Evolutionary conservation across 2,888 invertebrate species (phyloP).

Genomic region (Acrobasis consociella): DNA sequence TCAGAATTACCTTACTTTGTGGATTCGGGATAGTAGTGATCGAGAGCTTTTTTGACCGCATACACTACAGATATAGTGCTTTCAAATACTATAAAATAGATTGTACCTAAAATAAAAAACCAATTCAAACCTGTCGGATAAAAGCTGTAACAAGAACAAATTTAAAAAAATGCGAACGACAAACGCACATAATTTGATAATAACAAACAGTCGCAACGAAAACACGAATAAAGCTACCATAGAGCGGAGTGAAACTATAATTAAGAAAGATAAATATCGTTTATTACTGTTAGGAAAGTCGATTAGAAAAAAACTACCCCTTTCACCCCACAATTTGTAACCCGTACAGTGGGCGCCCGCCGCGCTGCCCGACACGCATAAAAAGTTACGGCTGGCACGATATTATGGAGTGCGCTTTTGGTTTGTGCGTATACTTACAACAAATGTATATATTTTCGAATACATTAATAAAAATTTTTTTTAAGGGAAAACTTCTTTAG

Average conservation of each 20-base stretch:
- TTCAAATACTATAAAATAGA: no score
- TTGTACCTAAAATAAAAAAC: slow-evolving; percentile 1
- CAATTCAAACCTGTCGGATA: slow-evolving; percentile 29
- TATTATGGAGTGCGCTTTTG: slow-evolving; percentile 51
- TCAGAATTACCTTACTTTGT: no score
- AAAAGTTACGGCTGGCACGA: slow-evolving; percentile 57
- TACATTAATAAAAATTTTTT: no score
- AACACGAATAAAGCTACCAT: slow-evolving; percentile 78
- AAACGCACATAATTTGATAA: slow-evolving; percentile 78
- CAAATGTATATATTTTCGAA: not conserved
- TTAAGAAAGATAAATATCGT: slow-evolving; percentile 83
- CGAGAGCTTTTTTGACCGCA: no score
- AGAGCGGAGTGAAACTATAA: slow-evolving; percentile 76
- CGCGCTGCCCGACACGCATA: slow-evolving; percentile 65
- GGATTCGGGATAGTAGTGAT: no score
- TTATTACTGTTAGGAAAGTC: slow-evolving; percentile 83
- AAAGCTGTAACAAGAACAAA: slow-evolving; percentile 48
- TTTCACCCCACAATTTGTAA: slow-evolving; percentile 83
- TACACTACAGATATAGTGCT: no score
- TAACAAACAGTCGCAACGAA: slow-evolving; percentile 70
- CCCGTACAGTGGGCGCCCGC: slow-evolving; percentile 79
- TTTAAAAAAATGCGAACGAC: slow-evolving; percentile 54
- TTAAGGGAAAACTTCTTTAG: no score
- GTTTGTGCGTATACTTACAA: slow-evolving; percentile 5
- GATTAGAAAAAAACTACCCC: slow-evolving; percentile 82